Base-by-base conservation (phyloP, 1,140 invertebrate genomes). In the Drosophila nigrodunni region DNA sequence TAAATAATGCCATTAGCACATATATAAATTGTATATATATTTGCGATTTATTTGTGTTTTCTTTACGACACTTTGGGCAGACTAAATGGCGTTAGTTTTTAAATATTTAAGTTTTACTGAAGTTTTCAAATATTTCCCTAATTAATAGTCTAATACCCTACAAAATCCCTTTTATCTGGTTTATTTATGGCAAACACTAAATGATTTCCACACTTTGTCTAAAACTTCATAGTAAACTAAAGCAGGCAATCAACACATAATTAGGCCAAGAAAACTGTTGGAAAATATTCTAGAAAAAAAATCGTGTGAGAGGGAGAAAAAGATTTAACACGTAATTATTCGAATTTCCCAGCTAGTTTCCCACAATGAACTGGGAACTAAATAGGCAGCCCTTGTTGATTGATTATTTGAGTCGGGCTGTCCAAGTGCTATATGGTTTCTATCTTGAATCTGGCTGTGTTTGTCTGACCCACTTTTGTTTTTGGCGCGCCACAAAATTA, bases 311-410 rank as follows among this genome's bases (percentile, higher is more conserved):
- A 39, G 35, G 39, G 49, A 61, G 6, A 44, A 50, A 47, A 59
- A 61, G 52, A 49, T 54, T 82, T 80, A 74, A 65, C 83, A 82
- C 72, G 68, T 83, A 70, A 82, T 88, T 88, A 82, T 66, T 69
- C 64, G 60, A 65, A 46, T 75, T 61, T 50, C n/a, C 50, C 62
- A 18, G 57, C 8, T 10, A 30, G 35, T 73, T 83, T 70, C 73
- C 54, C 61, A 65, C 50, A 61, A 61, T 58, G 50, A 54, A 62
- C 61, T 7, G 11, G 7, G 21, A 41, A 44, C 21, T 60, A 77
- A 88, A 88, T 87, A 74, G 69, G 67, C 69, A 64, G 79, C 83
- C 82, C 73, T 69, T 64, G 66, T 41, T 87, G 83, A 87, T 87
- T 80, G 83, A 87, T 87, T 75, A 67, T 55, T 30, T 71, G 50